phyloP scores from a whole-genome alignment of 2,113 vertebrate species.

The Misgurnus mizolepis region DNA sequence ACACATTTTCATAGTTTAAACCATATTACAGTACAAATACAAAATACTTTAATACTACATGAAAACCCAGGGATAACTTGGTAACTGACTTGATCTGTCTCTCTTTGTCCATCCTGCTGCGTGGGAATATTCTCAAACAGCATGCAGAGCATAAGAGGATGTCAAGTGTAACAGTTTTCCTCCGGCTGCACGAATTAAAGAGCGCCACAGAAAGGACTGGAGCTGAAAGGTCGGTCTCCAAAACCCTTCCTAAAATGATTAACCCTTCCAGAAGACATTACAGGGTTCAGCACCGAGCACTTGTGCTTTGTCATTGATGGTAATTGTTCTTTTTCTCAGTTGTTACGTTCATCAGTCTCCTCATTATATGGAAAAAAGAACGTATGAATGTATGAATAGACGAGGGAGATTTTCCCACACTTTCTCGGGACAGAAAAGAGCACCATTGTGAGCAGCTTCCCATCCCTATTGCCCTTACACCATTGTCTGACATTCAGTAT shows the following conservation, averaged over 20 bases:
- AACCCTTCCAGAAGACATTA: conserved; percentile 91
- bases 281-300: conserved; percentile 85
- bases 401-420: conserved; percentile 99
- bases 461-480: conserved; percentile 78
- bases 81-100: conserved; percentile 63
- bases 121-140: conserved; percentile 87
- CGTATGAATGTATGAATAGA: conserved; percentile 98
- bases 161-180: conserved; percentile 98
- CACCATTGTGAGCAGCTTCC: conserved; percentile 87
- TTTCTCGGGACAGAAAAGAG: conserved; percentile 97
- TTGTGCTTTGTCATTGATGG: conserved; percentile 86
- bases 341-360: conserved; percentile 96
- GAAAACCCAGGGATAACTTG: conserved; percentile 43
- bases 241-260: conserved; percentile 86
- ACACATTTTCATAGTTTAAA: not conserved
- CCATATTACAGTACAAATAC: not conserved
- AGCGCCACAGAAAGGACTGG: conserved; percentile 71
- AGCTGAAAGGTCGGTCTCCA: conserved; percentile 87
- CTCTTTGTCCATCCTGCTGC: conserved; percentile 74
- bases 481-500: conserved; percentile 93
- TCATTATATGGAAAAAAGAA: conserved; percentile 87
- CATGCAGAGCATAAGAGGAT: conserved; percentile 84
- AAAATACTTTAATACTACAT: not conserved
- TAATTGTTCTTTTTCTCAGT: conserved; percentile 97
- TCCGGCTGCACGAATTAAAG: conserved; percentile 82